These are phyloP conservation scores for Atrichornis clamosus DNA, from an alignment of 2,113 vertebrate genomes.

Conservation along the genomic window DNA sequence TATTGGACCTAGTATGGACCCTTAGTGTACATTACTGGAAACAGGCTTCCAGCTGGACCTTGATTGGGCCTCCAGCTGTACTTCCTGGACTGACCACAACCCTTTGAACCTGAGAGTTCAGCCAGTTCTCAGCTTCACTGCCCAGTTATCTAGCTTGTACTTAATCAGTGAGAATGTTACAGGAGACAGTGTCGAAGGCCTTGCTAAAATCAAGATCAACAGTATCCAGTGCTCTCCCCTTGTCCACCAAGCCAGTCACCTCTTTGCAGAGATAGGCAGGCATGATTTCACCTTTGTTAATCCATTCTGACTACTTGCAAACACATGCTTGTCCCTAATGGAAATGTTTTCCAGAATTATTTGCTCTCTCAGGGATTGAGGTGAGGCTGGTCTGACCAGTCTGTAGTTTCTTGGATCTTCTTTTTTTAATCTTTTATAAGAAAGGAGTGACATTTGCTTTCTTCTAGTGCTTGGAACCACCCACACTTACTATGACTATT, in stretches of 20 bases:
- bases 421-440: not conserved
- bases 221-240: not conserved
- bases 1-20: not conserved
- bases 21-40: not conserved
- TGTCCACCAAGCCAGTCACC: not conserved
- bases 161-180: not conserved
- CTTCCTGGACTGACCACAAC: not conserved
- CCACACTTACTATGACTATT: not conserved
- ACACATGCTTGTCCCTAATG: not conserved
- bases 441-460: not conserved
- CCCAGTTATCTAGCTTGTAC: not conserved
- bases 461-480: not conserved
- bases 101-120: not conserved
- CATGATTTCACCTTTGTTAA: not conserved
- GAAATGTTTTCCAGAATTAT: not conserved
- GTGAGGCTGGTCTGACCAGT: not conserved
- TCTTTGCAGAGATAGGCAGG: not conserved
- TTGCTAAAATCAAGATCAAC: not conserved
- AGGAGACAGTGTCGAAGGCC: not conserved
- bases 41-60: not conserved
- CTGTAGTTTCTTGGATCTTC: not conserved
- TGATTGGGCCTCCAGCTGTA: not conserved
- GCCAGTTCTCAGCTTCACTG: not conserved
- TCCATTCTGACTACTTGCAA: not conserved
- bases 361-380: not conserved